These are phyloP conservation scores for Heliocidaris tuberculata DNA, from an alignment of 35 echinoderm and acorn worm species.

Conservation along the genomic window DNA sequence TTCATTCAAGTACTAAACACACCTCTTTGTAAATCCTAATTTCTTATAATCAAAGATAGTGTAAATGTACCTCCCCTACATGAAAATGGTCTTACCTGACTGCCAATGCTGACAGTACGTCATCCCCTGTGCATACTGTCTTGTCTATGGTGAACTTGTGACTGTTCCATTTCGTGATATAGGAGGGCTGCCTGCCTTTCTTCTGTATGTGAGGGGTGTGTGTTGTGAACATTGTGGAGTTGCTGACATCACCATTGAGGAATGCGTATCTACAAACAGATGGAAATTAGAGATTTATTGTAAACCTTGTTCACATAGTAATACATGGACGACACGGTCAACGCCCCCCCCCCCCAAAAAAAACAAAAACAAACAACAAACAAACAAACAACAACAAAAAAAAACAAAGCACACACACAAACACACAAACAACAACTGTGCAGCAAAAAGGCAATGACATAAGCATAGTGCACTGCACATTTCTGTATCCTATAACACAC, in stretches of 20 bases:
- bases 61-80: not conserved
- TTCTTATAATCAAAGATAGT: not conserved
- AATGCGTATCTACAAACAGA: constrained; percentile 79
- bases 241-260: constrained; percentile 70
- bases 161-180: constrained; percentile 87
- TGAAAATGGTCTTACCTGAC: constrained; percentile 66
- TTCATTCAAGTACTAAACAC: no score
- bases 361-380: no score
- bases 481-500: no score
- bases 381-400: no score
- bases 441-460: no score
- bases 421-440: no score
- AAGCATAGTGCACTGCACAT: no score
- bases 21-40: no score
- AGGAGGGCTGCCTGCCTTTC: constrained; percentile 57
- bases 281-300: not conserved
- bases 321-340: no score
- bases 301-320: no score
- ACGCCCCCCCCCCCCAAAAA: no score
- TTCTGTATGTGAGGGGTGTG: constrained; percentile 81
- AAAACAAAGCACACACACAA: no score
- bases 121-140: constrained; percentile 83
- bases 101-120: constrained; percentile 81
- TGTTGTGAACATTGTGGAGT: constrained; percentile 81
- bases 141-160: constrained; percentile 68